Evolutionary conservation across 1,140 invertebrate species (phyloP).

Genomic region (Zaprionus kolodkinae): DNA sequence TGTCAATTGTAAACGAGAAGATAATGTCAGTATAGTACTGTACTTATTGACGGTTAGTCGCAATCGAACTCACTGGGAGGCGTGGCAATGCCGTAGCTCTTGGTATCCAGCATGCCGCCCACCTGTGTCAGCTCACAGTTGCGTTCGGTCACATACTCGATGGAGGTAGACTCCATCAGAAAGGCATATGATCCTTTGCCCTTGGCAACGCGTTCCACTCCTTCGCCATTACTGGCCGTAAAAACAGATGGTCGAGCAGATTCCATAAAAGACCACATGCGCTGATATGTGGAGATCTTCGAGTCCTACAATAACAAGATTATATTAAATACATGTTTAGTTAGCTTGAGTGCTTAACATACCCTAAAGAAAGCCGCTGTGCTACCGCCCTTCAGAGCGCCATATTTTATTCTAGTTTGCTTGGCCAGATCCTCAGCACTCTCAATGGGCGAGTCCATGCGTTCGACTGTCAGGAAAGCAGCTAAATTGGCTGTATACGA

Average conservation of each 20-base stretch:
- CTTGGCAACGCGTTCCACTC: constrained; percentile 93
- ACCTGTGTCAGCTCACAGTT: constrained; percentile 96
- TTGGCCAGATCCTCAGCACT: constrained; percentile 97
- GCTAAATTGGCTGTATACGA: constrained; percentile 99
- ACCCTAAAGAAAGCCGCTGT: constrained; percentile 97
- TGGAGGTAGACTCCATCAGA: constrained; percentile 96
- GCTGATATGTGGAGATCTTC: constrained; percentile 95
- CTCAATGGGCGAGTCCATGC: constrained; percentile 98
- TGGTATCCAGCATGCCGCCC: constrained; percentile 94
- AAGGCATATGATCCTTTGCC: constrained; percentile 94
- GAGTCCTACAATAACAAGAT: constrained; percentile 88
- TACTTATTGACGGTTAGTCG: not conserved
- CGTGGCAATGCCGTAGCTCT: constrained; percentile 97
- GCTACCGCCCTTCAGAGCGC: constrained; percentile 95
- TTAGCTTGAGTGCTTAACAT: constrained; percentile 61
- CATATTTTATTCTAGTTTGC: constrained; percentile 98
- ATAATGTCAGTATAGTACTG: not conserved
- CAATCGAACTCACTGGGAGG: constrained; percentile 90
- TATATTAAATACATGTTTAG: not conserved
- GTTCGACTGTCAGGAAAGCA: constrained; percentile 97
- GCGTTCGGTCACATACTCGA: constrained; percentile 95
- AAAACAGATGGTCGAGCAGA: constrained; percentile 93
- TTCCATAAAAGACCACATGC: constrained; percentile 97
- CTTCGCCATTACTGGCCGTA: constrained; percentile 92
- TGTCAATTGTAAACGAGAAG: constrained; percentile 76